phyloP scores from a whole-genome alignment of 2,888 invertebrate genomes.

The Patella ulyssiponensis region DNA sequence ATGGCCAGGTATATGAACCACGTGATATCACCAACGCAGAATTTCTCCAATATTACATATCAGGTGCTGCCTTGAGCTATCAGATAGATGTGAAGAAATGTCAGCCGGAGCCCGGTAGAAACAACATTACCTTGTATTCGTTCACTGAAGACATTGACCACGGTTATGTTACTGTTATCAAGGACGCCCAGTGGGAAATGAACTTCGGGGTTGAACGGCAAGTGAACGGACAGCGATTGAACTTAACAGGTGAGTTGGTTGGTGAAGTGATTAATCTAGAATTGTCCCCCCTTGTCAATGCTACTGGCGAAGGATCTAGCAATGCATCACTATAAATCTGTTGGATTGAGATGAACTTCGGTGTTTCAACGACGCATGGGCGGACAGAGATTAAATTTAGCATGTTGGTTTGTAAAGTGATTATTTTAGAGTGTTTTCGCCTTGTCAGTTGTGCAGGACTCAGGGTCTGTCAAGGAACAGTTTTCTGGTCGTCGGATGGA shows the following conservation, averaged over 20 bases:
- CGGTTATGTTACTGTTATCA: not conserved
- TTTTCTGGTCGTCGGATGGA: too few species aligned
- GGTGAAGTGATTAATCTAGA: not conserved
- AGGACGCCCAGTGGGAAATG: not conserved
- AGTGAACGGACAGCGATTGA: not conserved
- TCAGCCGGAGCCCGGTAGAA: not conserved
- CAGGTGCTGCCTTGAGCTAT: not conserved
- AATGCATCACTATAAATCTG: too few species aligned
- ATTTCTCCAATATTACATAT: not conserved
- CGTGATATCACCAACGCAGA: not conserved
- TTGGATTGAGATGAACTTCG: too few species aligned
- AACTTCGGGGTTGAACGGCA: not conserved
- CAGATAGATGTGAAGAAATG: not conserved
- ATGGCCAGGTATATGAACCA: not conserved
- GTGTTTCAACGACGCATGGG: too few species aligned
- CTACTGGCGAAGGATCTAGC: not conserved
- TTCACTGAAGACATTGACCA: not conserved
- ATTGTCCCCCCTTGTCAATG: not conserved
- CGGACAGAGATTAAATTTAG: too few species aligned
- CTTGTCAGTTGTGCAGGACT: too few species aligned
- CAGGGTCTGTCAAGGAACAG: too few species aligned
- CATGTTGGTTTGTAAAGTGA: too few species aligned
- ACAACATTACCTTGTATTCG: not conserved
- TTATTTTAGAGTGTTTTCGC: too few species aligned
- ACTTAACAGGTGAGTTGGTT: not conserved